Evolutionary conservation across 2,888 invertebrate genomes (phyloP).

Genomic region (Graphium colonna): DNA sequence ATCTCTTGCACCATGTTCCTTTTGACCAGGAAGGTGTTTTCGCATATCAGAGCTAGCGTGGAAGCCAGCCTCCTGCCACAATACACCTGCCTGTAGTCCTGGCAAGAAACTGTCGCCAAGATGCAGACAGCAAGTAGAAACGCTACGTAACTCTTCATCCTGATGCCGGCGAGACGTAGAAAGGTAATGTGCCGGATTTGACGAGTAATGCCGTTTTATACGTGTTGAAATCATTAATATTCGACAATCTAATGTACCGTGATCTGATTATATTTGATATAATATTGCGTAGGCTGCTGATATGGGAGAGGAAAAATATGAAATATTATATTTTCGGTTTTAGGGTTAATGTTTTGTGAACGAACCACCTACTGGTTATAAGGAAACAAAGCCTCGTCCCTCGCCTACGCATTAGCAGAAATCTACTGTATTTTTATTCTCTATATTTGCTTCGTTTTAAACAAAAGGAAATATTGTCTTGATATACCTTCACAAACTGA

Average conservation of each 20-base stretch:
- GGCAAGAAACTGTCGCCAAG: no score
- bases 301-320: no score
- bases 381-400: no score
- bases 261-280: constrained; percentile 3
- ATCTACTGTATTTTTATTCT: no score
- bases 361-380: no score
- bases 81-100: constrained; percentile 15
- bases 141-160: background rate
- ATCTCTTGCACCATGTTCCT: background rate
- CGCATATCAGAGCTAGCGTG: constrained; percentile 18
- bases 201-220: background rate
- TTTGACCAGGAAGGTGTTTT: constrained; percentile 23
- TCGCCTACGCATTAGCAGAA: no score
- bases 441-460: no score
- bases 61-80: constrained; percentile 25
- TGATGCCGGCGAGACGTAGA: background rate
- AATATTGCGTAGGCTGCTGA: constrained; percentile 5
- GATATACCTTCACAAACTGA: no score
- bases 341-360: no score
- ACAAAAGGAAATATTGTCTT: no score
- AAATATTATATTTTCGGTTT: no score
- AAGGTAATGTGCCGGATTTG: background rate
- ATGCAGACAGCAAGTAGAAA: background rate
- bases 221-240: background rate
- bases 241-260: background rate